These are phyloP conservation scores for Drosophila erecta DNA, from an alignment of 1,140 invertebrate species.

Conservation along the genomic window DNA sequence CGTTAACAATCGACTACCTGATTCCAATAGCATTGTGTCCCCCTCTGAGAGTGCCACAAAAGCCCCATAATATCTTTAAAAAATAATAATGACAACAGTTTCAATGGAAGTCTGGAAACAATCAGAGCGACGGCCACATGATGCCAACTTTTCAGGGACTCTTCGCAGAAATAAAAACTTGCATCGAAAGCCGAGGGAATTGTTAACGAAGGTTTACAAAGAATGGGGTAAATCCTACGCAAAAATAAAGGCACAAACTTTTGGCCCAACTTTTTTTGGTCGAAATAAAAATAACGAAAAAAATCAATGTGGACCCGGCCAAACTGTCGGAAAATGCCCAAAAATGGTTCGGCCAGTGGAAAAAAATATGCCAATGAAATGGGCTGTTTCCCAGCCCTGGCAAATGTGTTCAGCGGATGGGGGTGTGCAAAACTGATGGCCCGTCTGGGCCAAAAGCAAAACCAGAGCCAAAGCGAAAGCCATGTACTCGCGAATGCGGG, in stretches of 20 bases:
- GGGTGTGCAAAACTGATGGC: neutral
- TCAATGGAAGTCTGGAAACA: conserved; percentile 22
- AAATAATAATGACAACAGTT: conserved; percentile 7
- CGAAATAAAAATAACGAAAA: conserved; percentile 12
- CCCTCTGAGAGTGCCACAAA: neutral
- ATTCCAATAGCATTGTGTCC: neutral
- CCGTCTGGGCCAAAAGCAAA: conserved; percentile 7
- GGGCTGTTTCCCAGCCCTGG: conserved; percentile 8
- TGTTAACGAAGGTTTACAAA: conserved; percentile 45
- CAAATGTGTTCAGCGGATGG: neutral
- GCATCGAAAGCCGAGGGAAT: conserved; percentile 25
- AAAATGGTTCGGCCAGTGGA: conserved; percentile 48
- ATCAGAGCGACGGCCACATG: conserved; percentile 51
- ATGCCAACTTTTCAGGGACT: conserved; percentile 23
- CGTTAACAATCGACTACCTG: conserved; percentile 2
- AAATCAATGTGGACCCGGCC: neutral
- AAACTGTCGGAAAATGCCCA: conserved; percentile 55
- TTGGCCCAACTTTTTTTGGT: conserved; percentile 49
- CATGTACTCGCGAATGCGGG: conserved; percentile 57
- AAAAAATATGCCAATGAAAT: conserved; percentile 70
- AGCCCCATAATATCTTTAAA: conserved; percentile 5
- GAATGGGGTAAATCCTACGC: conserved; percentile 18
- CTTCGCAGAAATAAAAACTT: neutral
- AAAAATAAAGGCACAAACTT: conserved; percentile 44
- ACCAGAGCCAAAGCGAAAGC: conserved; percentile 5